Percentiles rank a stretch among this genome's conserved stretches.
These are phyloP conservation scores for Schizotus pectinicornis DNA, from an alignment of 2,888 invertebrate species.

Conservation along the genomic window DNA sequence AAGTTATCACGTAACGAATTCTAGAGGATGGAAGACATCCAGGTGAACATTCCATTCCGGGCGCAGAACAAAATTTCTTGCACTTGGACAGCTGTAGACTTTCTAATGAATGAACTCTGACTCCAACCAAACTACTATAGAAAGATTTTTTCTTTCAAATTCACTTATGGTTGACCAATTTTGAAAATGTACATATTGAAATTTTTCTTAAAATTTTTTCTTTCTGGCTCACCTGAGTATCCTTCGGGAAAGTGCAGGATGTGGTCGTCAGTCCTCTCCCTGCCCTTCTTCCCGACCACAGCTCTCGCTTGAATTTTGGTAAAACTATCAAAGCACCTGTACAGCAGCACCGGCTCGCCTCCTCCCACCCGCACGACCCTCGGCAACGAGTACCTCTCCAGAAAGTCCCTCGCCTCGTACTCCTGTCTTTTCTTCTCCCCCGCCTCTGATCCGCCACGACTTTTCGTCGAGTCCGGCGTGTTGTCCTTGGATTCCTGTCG, in stretches of 20 bases:
- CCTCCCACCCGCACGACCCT: constrained; percentile 66
- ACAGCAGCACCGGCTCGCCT: constrained; percentile 67
- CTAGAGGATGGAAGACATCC: no score
- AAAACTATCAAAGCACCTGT: constrained; percentile 68
- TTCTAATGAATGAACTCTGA: no score
- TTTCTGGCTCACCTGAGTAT: constrained; percentile 65
- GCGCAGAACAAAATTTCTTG: no score
- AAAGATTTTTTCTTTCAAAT: no score
- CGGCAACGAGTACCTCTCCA: constrained; percentile 68
- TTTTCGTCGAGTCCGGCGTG: constrained; percentile 50
- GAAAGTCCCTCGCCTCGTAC: constrained; percentile 61
- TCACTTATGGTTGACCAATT: no score
- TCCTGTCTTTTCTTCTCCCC: constrained; percentile 47
- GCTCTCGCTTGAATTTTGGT: constrained; percentile 69
- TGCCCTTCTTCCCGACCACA: constrained; percentile 63
- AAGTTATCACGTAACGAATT: no score
- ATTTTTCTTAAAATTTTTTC: no score
- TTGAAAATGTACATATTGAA: no score
- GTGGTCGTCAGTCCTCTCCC: constrained; percentile 62
- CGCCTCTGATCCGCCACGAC: constrained; percentile 43
- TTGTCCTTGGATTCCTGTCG: constrained; percentile 49
- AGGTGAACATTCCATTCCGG: no score
- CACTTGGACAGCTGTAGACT: no score
- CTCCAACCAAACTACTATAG: no score
- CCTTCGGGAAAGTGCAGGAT: constrained; percentile 70